These are phyloP conservation scores for Trogon surrucura DNA, from an alignment of 2,113 vertebrate genomes.

Conservation along the genomic window DNA sequence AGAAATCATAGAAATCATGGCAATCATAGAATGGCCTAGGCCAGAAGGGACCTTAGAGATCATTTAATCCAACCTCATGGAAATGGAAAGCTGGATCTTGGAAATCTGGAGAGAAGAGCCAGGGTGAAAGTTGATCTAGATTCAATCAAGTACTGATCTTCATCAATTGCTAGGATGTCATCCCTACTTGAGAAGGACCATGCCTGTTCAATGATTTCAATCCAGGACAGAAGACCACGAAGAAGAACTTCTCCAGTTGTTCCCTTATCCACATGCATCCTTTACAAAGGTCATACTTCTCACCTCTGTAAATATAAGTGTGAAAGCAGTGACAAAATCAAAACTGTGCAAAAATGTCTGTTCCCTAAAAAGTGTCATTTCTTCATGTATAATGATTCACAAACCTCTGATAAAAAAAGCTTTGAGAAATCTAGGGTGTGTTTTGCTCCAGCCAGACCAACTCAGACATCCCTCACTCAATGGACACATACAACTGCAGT, in stretches of 20 bases:
- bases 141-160: not conserved
- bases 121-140: not conserved
- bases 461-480: not conserved
- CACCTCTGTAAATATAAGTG: not conserved
- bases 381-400: not conserved
- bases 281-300: not conserved
- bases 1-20: not conserved
- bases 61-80: no score
- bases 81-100: not conserved
- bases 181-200: not conserved
- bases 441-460: not conserved
- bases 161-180: not conserved
- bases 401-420: not conserved
- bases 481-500: not conserved
- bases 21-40: no score
- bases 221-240: not conserved
- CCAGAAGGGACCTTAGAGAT: no score
- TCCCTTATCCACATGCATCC: not conserved
- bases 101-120: not conserved
- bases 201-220: not conserved
- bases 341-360: not conserved
- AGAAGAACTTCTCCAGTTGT: not conserved
- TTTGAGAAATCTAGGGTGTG: not conserved
- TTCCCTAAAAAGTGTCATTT: not conserved
- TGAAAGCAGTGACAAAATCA: not conserved